These are phyloP conservation scores for Lissocephala sabroskyi DNA, from an alignment of 2,888 invertebrate genomes.

Conservation along the genomic window DNA sequence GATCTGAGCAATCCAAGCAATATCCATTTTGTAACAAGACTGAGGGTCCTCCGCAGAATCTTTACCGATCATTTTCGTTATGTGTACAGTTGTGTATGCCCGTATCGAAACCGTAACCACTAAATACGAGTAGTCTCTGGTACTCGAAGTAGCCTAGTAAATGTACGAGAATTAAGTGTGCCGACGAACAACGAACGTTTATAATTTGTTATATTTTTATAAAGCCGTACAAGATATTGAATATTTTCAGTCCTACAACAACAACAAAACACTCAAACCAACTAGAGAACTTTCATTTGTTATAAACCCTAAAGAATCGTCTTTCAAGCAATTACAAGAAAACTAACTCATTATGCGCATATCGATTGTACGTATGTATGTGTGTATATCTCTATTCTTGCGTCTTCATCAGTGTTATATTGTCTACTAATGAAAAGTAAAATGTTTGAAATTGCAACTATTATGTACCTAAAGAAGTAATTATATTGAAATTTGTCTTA, in stretches of 20 bases:
- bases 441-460: constrained; percentile 27
- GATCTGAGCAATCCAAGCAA: constrained; percentile 43
- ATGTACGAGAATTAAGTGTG: constrained; percentile 19
- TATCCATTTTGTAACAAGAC: constrained; percentile 44
- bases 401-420: constrained; percentile 59
- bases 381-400: constrained; percentile 47
- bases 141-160: constrained; percentile 16
- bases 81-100: too few species aligned
- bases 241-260: background rate
- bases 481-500: constrained; percentile 54
- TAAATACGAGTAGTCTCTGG: constrained; percentile 16
- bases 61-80: too few species aligned
- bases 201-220: constrained; percentile 62
- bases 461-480: constrained; percentile 50
- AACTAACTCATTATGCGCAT: constrained; percentile 33
- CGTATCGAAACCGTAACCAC: constrained; percentile 16
- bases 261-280: constrained; percentile 3
- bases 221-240: constrained; percentile 23
- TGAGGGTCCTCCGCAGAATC: constrained; percentile 62
- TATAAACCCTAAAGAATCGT: too few species aligned
- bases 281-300: constrained; percentile 2
- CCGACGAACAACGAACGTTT: too few species aligned
- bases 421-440: constrained; percentile 41
- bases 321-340: constrained; percentile 10
- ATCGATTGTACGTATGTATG: too few species aligned